These are phyloP conservation scores for Agrotis segetum DNA, from an alignment of 2,888 invertebrate species.

Conservation along the genomic window DNA sequence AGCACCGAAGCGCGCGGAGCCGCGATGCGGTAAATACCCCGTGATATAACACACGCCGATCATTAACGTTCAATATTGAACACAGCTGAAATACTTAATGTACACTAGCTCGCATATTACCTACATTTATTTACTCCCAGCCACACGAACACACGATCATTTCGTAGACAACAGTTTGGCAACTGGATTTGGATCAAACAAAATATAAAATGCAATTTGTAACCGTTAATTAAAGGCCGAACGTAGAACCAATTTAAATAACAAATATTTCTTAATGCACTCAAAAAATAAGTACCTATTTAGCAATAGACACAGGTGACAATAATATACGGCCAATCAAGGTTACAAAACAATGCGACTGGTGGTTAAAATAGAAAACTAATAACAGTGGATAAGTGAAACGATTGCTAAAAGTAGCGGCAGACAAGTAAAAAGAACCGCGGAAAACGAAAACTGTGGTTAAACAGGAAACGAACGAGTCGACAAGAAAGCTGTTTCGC, in stretches of 20 bases:
- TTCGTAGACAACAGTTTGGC: conserved; percentile 4
- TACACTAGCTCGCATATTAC: conserved; percentile 6
- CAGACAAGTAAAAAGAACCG: conserved; percentile 49
- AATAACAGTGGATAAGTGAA: conserved; percentile 34
- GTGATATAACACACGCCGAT: conserved; percentile 26
- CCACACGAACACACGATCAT: neutral
- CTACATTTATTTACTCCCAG: conserved; percentile 11
- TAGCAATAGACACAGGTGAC: conserved; percentile 2
- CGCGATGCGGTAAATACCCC: conserved; percentile 17
- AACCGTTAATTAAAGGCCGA: neutral
- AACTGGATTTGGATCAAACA: conserved; percentile 19
- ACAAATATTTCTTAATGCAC: neutral
- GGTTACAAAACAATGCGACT: conserved; percentile 2
- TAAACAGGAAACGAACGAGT: conserved; percentile 64
- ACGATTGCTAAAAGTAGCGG: conserved; percentile 25
- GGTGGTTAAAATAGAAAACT: conserved; percentile 22
- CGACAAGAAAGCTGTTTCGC: conserved; percentile 68
- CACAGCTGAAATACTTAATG: neutral
- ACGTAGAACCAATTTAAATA: conserved; percentile 1
- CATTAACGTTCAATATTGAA: conserved; percentile 22
- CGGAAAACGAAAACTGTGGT: conserved; percentile 66
- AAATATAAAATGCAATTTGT: neutral
- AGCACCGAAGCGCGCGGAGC: conserved; percentile 56
- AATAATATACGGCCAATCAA: conserved; percentile 18
- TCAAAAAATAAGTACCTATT: neutral